Evolutionary conservation across 1,140 invertebrate genomes (phyloP), one percentile per base, ranked within the genome.

Genomic region (Orchestia grillus): DNA sequence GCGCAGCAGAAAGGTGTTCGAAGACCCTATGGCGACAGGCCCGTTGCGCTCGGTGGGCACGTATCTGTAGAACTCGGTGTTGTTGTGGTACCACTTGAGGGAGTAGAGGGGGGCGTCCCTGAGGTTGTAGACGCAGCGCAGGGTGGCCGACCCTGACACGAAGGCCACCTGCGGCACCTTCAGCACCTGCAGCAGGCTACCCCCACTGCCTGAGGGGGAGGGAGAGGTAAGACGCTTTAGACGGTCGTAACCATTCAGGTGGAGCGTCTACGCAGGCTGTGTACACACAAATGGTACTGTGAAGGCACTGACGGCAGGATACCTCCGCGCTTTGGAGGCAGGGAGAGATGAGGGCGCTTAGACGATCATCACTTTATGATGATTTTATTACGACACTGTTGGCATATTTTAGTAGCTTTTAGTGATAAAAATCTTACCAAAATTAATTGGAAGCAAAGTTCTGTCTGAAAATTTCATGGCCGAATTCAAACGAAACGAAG

Each of bases 31-130:
- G 88, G 94, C 47, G 57, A 96, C 87, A 41, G 96, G 96, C 44
- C 96, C 88, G 53, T 41, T 53, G n/a, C 91, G 57, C 47, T 96
- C 96, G 44, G 96, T 96, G 87, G 96, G 96, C 36, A 96, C 96
- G 91, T 96, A 96, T n/a, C n/a, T n/a, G n/a, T n/a, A n/a, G n/a
- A n/a, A n/a, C n/a, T n/a, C n/a, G n/a, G n/a, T n/a, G n/a, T n/a
- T n/a, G n/a, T n/a, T n/a, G n/a, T n/a, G n/a, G n/a, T n/a, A n/a
- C n/a, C n/a, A n/a, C n/a, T n/a, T n/a, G n/a, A n/a, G n/a, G n/a
- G n/a, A n/a, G n/a, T n/a, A n/a, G n/a, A n/a, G n/a, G n/a, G n/a
- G n/a, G 6, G 96, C 88, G 44, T 90, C 44, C 0, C 43, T 40
- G 40, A 96, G 41, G 41, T 90, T 90, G 96, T 96, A 96, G 8